These are phyloP conservation scores for Cantharis rustica DNA, from an alignment of 2,888 invertebrate species.

Conservation along the genomic window DNA sequence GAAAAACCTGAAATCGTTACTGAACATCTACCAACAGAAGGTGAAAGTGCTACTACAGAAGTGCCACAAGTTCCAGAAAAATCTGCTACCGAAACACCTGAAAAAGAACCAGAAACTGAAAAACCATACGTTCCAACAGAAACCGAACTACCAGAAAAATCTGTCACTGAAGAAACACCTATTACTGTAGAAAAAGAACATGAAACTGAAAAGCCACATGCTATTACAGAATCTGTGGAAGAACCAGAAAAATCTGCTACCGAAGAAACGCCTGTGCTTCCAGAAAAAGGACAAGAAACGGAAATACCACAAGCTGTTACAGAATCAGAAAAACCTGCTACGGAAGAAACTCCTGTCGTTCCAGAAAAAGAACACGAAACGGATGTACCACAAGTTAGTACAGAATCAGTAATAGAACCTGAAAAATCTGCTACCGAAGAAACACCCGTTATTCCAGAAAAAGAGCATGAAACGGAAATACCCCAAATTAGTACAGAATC, in stretches of 20 bases:
- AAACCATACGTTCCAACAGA: not conserved
- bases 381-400: not conserved
- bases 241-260: not conserved
- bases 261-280: not conserved
- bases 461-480: not conserved
- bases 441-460: not conserved
- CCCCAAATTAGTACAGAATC: not conserved
- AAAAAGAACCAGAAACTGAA: not conserved
- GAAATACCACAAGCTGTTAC: not conserved
- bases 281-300: not conserved
- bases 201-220: not conserved
- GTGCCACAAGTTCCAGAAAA: constrained; percentile 1
- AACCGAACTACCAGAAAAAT: not conserved
- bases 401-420: not conserved
- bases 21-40: constrained; percentile 5
- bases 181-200: not conserved
- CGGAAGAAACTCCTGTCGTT: not conserved
- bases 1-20: not conserved
- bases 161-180: not conserved
- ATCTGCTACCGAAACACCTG: constrained; percentile 2
- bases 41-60: not conserved
- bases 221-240: not conserved
- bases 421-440: not conserved
- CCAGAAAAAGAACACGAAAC: not conserved
- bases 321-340: not conserved